phyloP scores from a whole-genome alignment of 2,888 invertebrate species.

The Drosophila phalerata region DNA sequence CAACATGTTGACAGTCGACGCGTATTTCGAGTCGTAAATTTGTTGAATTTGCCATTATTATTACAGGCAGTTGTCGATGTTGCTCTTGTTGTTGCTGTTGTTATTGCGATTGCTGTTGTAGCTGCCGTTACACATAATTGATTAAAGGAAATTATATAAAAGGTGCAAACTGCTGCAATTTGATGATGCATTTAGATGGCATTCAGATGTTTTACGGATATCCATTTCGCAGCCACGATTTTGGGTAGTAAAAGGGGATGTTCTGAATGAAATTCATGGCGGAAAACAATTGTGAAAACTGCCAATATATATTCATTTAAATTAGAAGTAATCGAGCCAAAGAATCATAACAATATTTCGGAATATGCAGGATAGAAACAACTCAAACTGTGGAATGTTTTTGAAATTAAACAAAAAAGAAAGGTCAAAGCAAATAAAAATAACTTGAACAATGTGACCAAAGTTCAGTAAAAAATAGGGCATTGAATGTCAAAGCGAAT shows the following conservation, averaged over 20 bases:
- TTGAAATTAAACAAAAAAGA: slow-evolving; percentile 2
- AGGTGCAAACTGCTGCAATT: slow-evolving; percentile 71
- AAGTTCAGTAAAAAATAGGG: slow-evolving; percentile 17
- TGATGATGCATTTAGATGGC: slow-evolving; percentile 62
- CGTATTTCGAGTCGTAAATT: slow-evolving; percentile 68
- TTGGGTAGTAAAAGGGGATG: background rate
- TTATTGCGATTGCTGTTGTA: slow-evolving; percentile 32
- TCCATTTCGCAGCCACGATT: slow-evolving; percentile 37
- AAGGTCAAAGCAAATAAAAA: slow-evolving; percentile 11
- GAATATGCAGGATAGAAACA: background rate
- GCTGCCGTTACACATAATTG: slow-evolving; percentile 66
- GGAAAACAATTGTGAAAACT: background rate
- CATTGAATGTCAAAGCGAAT: slow-evolving; percentile 34
- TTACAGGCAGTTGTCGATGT: slow-evolving; percentile 45
- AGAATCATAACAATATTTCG: background rate
- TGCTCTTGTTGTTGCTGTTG: slow-evolving; percentile 22
- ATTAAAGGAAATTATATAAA: slow-evolving; percentile 73
- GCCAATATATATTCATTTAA: background rate
- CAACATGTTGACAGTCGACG: slow-evolving; percentile 74
- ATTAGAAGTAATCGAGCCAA: slow-evolving; percentile 4
- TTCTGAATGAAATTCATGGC: slow-evolving; percentile 3
- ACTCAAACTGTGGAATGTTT: background rate
- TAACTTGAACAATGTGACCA: slow-evolving; percentile 5
- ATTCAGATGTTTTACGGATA: slow-evolving; percentile 40
- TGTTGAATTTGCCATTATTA: slow-evolving; percentile 62